Evolutionary conservation across 2,113 vertebrate genomes (phyloP).

Genomic region (Lampris megalopsis): DNA sequence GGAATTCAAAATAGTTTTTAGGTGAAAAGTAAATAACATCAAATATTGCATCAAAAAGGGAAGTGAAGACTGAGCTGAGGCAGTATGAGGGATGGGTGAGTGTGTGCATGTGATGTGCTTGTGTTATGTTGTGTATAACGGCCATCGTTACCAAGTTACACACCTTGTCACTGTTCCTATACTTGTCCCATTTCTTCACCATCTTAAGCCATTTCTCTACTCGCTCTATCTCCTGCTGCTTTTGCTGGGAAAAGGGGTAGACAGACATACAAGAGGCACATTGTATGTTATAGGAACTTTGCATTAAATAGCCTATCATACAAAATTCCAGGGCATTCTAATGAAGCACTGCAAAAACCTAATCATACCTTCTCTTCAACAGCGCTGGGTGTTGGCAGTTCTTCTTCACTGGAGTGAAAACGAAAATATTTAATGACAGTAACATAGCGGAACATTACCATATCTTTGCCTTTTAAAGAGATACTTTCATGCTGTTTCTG

Average conservation of each 20-base stretch:
- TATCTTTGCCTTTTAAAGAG: too few species aligned
- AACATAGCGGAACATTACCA: background rate
- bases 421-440: background rate
- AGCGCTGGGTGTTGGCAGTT: constrained; percentile 85
- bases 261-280: background rate
- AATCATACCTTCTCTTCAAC: constrained; percentile 88
- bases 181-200: constrained; percentile 93
- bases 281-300: background rate
- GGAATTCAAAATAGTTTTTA: constrained; percentile 54
- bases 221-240: constrained; percentile 88
- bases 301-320: background rate
- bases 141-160: constrained; percentile 13
- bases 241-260: constrained; percentile 80
- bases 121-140: background rate
- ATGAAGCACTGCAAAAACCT: background rate
- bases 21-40: constrained; percentile 27
- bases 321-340: background rate
- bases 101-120: background rate
- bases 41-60: constrained; percentile 11
- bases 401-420: constrained; percentile 84
- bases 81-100: background rate
- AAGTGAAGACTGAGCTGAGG: constrained; percentile 22
- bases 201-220: constrained; percentile 95
- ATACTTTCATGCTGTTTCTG: too few species aligned
- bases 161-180: constrained; percentile 91